Conservation (phyloP, 2,797 vertebrate species). For the Gadopsis marmoratus region DNA sequence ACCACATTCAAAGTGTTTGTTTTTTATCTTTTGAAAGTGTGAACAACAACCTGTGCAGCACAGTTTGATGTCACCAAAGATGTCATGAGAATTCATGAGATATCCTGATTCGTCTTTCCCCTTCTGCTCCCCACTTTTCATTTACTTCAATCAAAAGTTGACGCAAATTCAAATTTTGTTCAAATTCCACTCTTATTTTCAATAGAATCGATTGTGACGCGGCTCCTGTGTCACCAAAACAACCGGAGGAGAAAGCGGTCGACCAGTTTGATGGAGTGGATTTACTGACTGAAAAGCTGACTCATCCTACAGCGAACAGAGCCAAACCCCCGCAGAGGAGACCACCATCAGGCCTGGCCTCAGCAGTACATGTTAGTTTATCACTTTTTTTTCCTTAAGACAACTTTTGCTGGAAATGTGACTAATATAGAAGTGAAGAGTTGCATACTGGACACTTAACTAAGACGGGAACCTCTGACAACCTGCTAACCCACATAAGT, state of each 20-base stretch:
- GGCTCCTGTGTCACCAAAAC: conserved; percentile 60
- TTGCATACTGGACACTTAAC: background rate
- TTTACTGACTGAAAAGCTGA: conserved; percentile 83
- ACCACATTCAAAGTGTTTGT: conserved; percentile 15
- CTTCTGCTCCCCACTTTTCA: too few species aligned
- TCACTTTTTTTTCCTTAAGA: background rate
- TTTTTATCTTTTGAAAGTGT: background rate
- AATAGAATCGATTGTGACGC: conserved; percentile 75
- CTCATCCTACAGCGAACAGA: conserved; percentile 87
- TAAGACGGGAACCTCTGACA: background rate
- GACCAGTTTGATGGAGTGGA: conserved; percentile 79
- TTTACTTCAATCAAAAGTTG: background rate
- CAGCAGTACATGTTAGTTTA: background rate
- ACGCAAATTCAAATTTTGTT: background rate
- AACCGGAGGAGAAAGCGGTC: conserved; percentile 60
- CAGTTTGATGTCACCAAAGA: background rate
- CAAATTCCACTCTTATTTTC: background rate
- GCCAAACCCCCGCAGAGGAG: conserved; percentile 88
- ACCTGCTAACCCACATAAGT: background rate
- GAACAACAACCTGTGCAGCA: background rate
- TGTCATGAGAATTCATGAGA: background rate
- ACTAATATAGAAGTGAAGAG: background rate
- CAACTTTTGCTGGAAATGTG: background rate
- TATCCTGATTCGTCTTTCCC: too few species aligned
- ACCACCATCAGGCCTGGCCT: conserved; percentile 76